Evolutionary conservation across 1,140 invertebrate species (phyloP), one percentile per base, ranked within the genome.

Genomic region (Drosophila asahinai): DNA sequence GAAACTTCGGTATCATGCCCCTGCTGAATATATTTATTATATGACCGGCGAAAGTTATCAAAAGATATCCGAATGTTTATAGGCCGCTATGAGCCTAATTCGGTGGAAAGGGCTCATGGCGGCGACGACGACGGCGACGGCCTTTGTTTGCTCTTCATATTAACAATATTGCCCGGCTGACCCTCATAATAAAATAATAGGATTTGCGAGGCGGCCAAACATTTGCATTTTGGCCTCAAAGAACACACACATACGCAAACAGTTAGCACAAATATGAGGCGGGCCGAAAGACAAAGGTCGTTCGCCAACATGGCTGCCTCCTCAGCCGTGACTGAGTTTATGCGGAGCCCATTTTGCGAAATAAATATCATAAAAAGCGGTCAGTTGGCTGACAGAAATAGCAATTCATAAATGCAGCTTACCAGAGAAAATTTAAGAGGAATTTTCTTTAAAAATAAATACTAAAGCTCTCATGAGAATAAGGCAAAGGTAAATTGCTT

Each of bases 121-220:
- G 4, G 6, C n/a, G 48, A 42, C 51, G 57, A 22, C 42, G 27
- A 14, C 30, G 4, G 6, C n/a, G 48, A 42, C 51, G 57, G 27
- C 42, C 64, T 57, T 77, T 77, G 75, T 77, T 77, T 77, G 75
- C 64, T 78, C 49, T 77, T 70, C 75, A 49, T 77, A 77, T 77
- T 68, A 77, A 68, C 75, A 77, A 77, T 77, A 77, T 77, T 77
- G 74, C 73, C 77, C 64, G 58, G 48, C 74, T 78, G 75, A 78
- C 75, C 74, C 64, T 78, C 75, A 78, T 78, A 78, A 78, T 77
- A 78, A 78, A 78, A 77, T 78, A 78, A 78, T 78, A 78, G 74
- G 75, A 78, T 78, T 78, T 78, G 75, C 65, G 75, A 48, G 57
- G 49, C 57, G 57, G 48, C 51, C 75, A 77, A 77, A 78, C 74